Base-by-base conservation (phyloP, 2,797 vertebrate species). In the Limosa lapponica region DNA sequence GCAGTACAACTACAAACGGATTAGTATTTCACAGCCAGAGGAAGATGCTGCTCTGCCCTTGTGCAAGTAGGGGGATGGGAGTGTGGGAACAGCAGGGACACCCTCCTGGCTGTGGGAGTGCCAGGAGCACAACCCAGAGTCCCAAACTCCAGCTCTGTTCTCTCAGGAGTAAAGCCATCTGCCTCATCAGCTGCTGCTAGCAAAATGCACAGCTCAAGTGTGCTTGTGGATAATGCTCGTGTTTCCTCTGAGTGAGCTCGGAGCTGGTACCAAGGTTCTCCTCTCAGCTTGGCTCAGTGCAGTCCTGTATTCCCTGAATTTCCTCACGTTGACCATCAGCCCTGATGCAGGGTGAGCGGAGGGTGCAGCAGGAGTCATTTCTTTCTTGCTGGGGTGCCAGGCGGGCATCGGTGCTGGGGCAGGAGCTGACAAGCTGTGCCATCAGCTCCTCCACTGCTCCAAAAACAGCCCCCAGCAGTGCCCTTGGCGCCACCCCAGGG, bases 161-260 rank as follows among this genome's bases (percentile, higher is more conserved):
- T 82, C 16, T 43, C 43, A 46, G 39, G 22, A 43, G 16, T 22
- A 70, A 86, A 87, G 27, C 13, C 36, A 62, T 5, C 18, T 4
- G 0, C 28, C 6, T 44, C 1, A 4, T 19, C 54, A 69, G 32
- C 19, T 2, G 3, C 58, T 51, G 34, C 8, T 32, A 52, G 43
- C 17, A 77, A 88, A 91, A 73, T 3, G 25, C 16, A 32, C n/a
- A n/a, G 59, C n/a, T 83, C 28, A 52, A 2, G 8, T 27, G 62
- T 67, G 10, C 32, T 49, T 0, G 0, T 28, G 15, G 46, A 4
- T 61, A 27, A 37, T 0, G 1, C 19, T 69, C 0, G 1, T 2
- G 5, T 34, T 61, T 59, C 24, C 24, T 49, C 37, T 51, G 20
- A 18, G 49, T 2, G 3, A 85, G 23, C 25, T 16, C 0, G 0